Evolutionary conservation across 2,888 invertebrate species (phyloP), one percentile per base, ranked within the genome.

Genomic region (Polydrusus cervinus): DNA sequence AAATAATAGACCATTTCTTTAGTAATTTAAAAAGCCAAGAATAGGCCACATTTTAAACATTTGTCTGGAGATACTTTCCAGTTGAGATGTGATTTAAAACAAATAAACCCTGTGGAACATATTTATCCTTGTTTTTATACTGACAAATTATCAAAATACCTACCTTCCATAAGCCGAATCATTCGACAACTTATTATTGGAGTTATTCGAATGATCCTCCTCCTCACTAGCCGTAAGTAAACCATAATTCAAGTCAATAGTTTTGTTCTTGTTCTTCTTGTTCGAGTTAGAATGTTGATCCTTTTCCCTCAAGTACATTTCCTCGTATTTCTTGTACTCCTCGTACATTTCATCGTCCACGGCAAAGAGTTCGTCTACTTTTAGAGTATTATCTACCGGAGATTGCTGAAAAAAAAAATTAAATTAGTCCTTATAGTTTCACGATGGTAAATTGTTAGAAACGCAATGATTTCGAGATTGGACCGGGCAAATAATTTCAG

Each of bases 111-210:
- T n/a, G n/a, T n/a, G n/a, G n/a, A n/a, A n/a, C n/a, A n/a, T n/a
- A n/a, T n/a, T n/a, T n/a, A n/a, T n/a, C n/a, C n/a, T n/a, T n/a
- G n/a, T n/a, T n/a, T n/a, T n/a, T n/a, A n/a, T n/a, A n/a, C n/a
- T n/a, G n/a, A n/a, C n/a, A n/a, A n/a, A n/a, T n/a, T n/a, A n/a
- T n/a, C n/a, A n/a, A n/a, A n/a, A n/a, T n/a, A n/a, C n/a, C n/a
- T 89, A 95, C 95, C 95, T 95, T 91, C 94, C 94, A 88, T 95
- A 95, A 69, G 95, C 95, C 34, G 95, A 95, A 87, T 95, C 95
- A 34, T 91, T 90, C 78, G 88, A 88, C 53, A 88, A 82, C 78
- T 89, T 89, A 65, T 81, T 78, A 43, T 64, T 77, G n/a, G 67
- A 75, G 20, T 51, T 49, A 79, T 72, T 81, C 78, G 71, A 83